Evolutionary conservation across 2,797 vertebrate genomes (phyloP), one percentile per base, ranked within the genome.

Genomic region (Gastrophryne carolinensis): DNA sequence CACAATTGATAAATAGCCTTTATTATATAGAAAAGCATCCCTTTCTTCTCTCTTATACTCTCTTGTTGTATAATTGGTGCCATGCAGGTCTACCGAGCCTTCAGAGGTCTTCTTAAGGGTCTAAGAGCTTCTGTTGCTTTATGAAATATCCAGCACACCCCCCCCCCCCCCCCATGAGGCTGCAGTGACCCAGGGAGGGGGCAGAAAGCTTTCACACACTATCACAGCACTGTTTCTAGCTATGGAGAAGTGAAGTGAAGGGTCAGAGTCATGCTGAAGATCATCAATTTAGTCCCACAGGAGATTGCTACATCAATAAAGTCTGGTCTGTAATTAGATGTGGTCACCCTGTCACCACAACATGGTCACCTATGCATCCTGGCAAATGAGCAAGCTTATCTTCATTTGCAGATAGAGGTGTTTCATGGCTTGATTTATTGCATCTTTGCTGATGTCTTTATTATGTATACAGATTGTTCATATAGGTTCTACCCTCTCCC

Each of bases 291-390:
- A 23, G 35, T 49, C 58, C 58, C 60, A 29, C 30, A 54, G 60
- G 67, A 77, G 67, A 77, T 34, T 7, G 37, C 19, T 71, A 56
- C 75, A 71, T 71, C 65, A 71, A 77, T 77, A 49, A 64, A 35
- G 60, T 77, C 60, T 67, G 58, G n/a, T n/a, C 50, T 71, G 54
- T 77, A 71, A 77, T 77, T 70, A 77, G 65, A 77, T 29, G 67
- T 65, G 39, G 50, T 50, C 64, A 52, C 64, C 75, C 75, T 71
- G 60, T 76, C 57, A 56, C 29, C 57, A 50, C 49, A 56, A 57
- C 60, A 58, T 57, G 57, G 62, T 71, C 62, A 63, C 57, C 66
- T 53, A 64, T 71, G 57, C 67, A 41, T 64, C 58, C 49, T 64
- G 74, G 74, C 74, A 37, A 57, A 57, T 64, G 75, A 77, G 57